phyloP scores from a whole-genome alignment of 2,888 invertebrate genomes.

The Pedicia rivosa region DNA sequence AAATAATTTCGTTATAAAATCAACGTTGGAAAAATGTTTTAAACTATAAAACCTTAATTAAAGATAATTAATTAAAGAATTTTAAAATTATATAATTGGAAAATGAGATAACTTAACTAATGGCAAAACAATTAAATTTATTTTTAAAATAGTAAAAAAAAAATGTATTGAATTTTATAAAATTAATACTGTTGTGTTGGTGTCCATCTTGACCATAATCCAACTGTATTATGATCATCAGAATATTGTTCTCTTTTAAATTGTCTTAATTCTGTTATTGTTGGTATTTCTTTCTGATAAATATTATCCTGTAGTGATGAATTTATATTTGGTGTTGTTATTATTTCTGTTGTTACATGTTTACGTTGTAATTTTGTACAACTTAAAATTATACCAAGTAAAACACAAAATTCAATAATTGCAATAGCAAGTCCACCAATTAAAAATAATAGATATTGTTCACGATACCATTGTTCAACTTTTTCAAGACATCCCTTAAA shows the following conservation, averaged over 20 bases:
- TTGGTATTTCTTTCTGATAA: slow-evolving; percentile 4
- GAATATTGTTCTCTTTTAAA: not conserved
- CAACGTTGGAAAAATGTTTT: too few species aligned
- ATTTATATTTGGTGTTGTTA: not conserved
- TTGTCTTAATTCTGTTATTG: slow-evolving; percentile 2
- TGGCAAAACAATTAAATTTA: too few species aligned
- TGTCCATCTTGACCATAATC: not conserved
- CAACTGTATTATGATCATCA: slow-evolving; percentile 1
- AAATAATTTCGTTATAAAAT: too few species aligned
- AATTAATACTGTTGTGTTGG: slow-evolving; percentile 1
- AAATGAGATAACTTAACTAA: too few species aligned
- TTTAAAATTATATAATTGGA: too few species aligned
- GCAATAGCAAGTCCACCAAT: slow-evolving; percentile 47
- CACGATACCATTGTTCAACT: slow-evolving; percentile 60
- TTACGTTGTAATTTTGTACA: slow-evolving; percentile 42
- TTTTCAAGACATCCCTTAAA: slow-evolving; percentile 50
- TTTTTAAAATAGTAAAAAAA: too few species aligned
- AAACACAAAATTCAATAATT: slow-evolving; percentile 53
- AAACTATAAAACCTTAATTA: too few species aligned
- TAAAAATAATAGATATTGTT: slow-evolving; percentile 54
- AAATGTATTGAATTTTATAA: too few species aligned
- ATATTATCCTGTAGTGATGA: too few species aligned
- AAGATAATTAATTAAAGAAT: too few species aligned
- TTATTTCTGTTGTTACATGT: not conserved
- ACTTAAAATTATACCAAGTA: slow-evolving; percentile 52